phyloP scores from a whole-genome alignment of 53 echinoderm and acorn worm genomes.

The Henricia sp. region DNA sequence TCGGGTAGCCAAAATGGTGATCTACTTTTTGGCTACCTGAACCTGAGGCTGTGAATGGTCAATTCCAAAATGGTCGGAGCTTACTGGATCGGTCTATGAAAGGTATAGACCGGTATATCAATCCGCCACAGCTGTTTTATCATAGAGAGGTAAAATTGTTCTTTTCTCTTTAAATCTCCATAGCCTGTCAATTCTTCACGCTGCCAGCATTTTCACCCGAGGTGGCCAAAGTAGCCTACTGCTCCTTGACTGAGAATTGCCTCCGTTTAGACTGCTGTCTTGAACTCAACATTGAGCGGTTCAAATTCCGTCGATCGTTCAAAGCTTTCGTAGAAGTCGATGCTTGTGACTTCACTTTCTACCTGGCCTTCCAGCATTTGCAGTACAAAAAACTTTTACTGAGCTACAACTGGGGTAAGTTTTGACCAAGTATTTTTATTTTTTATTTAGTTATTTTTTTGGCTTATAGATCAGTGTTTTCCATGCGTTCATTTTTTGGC shows the following conservation, averaged over 20 bases:
- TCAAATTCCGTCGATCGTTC: conserved; percentile 42
- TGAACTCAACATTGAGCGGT: conserved; percentile 12
- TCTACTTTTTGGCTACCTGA: too few relatives aligned
- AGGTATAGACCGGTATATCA: too few relatives aligned
- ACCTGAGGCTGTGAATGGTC: too few relatives aligned
- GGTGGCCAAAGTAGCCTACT: conserved; percentile 24
- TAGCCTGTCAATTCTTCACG: conserved; percentile 31
- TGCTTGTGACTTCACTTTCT: conserved; percentile 36
- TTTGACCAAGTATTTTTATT: not conserved
- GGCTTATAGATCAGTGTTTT: too few relatives aligned
- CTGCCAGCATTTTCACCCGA: conserved; percentile 29
- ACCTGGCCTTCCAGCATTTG: conserved; percentile 32
- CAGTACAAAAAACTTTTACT: conserved; percentile 21
- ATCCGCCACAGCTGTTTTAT: too few relatives aligned
- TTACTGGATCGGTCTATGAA: too few relatives aligned
- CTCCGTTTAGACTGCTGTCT: conserved; percentile 44
- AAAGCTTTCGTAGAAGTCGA: conserved; percentile 44
- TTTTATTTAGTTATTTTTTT: too few relatives aligned
- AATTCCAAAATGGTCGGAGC: too few relatives aligned
- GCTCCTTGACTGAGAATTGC: conserved; percentile 36
- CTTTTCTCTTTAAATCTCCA: not conserved
- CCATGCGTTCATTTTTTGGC: too few relatives aligned
- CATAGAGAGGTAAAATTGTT: not conserved
- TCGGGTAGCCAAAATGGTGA: too few relatives aligned
- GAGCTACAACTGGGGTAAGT: conserved; percentile 50